Evolutionary conservation across 2,888 invertebrate genomes (phyloP).

Genomic region (Oscheius myriophilus): DNA sequence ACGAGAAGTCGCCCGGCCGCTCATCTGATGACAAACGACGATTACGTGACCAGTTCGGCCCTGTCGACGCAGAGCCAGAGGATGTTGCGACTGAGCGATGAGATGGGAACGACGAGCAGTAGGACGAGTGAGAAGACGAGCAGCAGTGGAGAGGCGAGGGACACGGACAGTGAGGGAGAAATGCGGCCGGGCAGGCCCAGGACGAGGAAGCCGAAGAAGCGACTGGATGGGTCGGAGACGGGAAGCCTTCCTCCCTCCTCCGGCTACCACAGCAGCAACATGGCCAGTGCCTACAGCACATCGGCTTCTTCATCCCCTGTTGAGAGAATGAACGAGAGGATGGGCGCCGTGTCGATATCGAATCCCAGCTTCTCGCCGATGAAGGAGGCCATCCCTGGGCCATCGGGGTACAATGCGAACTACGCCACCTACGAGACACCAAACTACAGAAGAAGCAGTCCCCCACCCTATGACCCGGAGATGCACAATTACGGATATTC

Average conservation of each 20-base stretch:
- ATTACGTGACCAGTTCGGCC: slow-evolving; percentile 63
- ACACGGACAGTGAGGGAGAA: slow-evolving; percentile 50
- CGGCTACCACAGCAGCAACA: slow-evolving; percentile 66
- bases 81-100: slow-evolving; percentile 39
- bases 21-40: slow-evolving; percentile 60
- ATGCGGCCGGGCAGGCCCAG: slow-evolving; percentile 29
- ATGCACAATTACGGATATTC: slow-evolving; percentile 25
- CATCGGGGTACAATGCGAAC: slow-evolving; percentile 34
- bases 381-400: slow-evolving; percentile 23
- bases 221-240: slow-evolving; percentile 31
- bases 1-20: slow-evolving; percentile 46
- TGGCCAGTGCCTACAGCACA: slow-evolving; percentile 54
- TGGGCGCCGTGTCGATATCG: slow-evolving; percentile 48
- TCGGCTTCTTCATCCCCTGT: slow-evolving; percentile 55
- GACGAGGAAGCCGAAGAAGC: slow-evolving; percentile 38
- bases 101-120: slow-evolving; percentile 48
- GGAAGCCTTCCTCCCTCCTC: slow-evolving; percentile 57
- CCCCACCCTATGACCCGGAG: slow-evolving; percentile 47
- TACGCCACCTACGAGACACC: slow-evolving; percentile 18
- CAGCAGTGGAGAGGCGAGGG: slow-evolving; percentile 46
- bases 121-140: slow-evolving; percentile 48
- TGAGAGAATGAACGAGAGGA: slow-evolving; percentile 21
- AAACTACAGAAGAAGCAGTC: slow-evolving; percentile 32
- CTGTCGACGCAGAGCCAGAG: slow-evolving; percentile 42
- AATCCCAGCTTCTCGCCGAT: slow-evolving; percentile 49